Evolutionary conservation across 1,140 invertebrate species (phyloP), one percentile per base, ranked within the genome.

Genomic region (Penaeus vannamei): DNA sequence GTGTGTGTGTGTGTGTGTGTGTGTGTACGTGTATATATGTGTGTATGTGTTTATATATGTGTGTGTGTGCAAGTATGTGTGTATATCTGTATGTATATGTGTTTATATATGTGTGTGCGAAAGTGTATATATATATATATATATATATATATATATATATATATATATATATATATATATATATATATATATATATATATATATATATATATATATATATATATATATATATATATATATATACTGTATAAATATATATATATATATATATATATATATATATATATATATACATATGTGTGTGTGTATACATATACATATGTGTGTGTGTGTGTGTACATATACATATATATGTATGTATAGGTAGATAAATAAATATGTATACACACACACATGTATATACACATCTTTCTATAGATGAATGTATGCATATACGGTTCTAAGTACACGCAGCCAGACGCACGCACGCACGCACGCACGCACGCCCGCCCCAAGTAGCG

Each of bases 301-400:
- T 5, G 14, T 12, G 14, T 5, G 14, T 12, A 66, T 12, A 42
- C 36, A 42, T 42, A 42, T 7, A 4, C 36, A 42, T 7, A 42
- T 7, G 36, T 42, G 8, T 19, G 1, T 29, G 20, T 29, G 32
- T 26, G 8, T 36, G 36, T 79, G 12, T 80, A 36, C 42, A 29
- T 79, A 79, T 29, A 79, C 42, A 79, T 79, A 79, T 79, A 79
- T 79, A 79, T 79, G 42, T 79, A 79, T 79, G 42, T 79, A 36
- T n/a, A n/a, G n/a, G n/a, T n/a, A n/a, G n/a, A n/a, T n/a, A n/a
- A n/a, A n/a, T n/a, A n/a, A n/a, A n/a, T n/a, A n/a, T n/a, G n/a
- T n/a, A n/a, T n/a, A n/a, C n/a, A n/a, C n/a, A n/a, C n/a, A n/a
- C n/a, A n/a, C n/a, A 64, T 80, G 36, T 80, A 80, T 80, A 80